These are phyloP conservation scores for Dysidea cf. avara DNA, from an alignment of 37 sponge, comb jelly and placozoan species.

Conservation along the genomic window DNA sequence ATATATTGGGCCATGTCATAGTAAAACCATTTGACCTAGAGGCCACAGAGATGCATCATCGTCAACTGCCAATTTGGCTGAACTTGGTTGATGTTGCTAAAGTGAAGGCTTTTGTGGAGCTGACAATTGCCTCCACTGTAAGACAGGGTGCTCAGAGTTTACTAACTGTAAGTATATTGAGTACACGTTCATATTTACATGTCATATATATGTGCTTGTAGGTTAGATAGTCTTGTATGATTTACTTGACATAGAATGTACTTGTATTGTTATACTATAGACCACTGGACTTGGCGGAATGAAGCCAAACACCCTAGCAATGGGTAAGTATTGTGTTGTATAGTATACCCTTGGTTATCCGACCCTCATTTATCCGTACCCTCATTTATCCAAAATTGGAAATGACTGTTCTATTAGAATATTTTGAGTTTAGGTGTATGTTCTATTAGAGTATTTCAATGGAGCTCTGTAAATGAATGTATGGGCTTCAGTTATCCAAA, in stretches of 20 bases:
- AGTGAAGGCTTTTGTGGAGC: constrained; percentile 96
- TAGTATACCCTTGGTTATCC: no score
- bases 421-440: no score
- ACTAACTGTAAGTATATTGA: constrained; percentile 49
- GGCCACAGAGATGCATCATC: constrained; percentile 45
- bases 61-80: constrained; percentile 82
- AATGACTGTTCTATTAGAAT: no score
- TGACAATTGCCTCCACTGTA: constrained; percentile 68
- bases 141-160: constrained; percentile 79
- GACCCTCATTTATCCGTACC: no score
- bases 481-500: no score
- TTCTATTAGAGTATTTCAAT: no score
- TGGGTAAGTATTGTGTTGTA: no score
- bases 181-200: not conserved
- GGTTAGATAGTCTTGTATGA: no score
- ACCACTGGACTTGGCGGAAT: constrained; percentile 96
- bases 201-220: constrained; percentile 2
- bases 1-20: constrained; percentile 85
- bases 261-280: constrained; percentile 31
- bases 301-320: constrained; percentile 98
- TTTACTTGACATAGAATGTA: no score
- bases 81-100: constrained; percentile 82
- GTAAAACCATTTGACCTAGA: constrained; percentile 46
- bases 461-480: no score
- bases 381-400: no score